These are phyloP conservation scores for Bostrychus sinensis DNA, from an alignment of 2,113 vertebrate genomes.

Conservation along the genomic window DNA sequence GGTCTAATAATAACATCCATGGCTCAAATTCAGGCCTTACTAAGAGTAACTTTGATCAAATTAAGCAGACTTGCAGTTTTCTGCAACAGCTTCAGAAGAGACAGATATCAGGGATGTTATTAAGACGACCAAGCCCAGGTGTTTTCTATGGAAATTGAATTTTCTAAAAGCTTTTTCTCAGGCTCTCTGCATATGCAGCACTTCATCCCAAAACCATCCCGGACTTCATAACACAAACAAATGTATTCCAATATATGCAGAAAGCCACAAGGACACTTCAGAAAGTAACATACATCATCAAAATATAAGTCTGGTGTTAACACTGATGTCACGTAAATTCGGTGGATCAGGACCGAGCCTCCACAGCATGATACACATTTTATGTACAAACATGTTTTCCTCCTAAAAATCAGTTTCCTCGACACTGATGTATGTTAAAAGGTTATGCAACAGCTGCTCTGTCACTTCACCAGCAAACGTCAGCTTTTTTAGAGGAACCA, in stretches of 20 bases:
- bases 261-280: too few relatives aligned
- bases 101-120: conserved; percentile 29
- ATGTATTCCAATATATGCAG: conserved; percentile 3
- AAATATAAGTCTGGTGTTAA: conserved; percentile 19
- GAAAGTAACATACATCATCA: conserved; percentile 9
- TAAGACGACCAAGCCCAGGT: conserved; percentile 46
- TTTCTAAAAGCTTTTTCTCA: neutral
- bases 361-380: conserved; percentile 31
- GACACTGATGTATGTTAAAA: conserved; percentile 48
- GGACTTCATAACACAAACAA: neutral
- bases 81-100: conserved; percentile 21
- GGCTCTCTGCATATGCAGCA: neutral
- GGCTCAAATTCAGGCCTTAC: too few relatives aligned
- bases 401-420: conserved; percentile 46
- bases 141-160: conserved; percentile 41
- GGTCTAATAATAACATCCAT: too few relatives aligned
- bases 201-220: neutral
- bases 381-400: conserved; percentile 63
- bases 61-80: too few relatives aligned
- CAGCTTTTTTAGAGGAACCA: conserved; percentile 20
- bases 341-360: conserved; percentile 49
- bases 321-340: conserved; percentile 47
- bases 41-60: too few relatives aligned
- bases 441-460: conserved; percentile 30
- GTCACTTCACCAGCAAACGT: too few relatives aligned